Conservation (phyloP, 2,888 invertebrate species). For the Nomada fucata region DNA sequence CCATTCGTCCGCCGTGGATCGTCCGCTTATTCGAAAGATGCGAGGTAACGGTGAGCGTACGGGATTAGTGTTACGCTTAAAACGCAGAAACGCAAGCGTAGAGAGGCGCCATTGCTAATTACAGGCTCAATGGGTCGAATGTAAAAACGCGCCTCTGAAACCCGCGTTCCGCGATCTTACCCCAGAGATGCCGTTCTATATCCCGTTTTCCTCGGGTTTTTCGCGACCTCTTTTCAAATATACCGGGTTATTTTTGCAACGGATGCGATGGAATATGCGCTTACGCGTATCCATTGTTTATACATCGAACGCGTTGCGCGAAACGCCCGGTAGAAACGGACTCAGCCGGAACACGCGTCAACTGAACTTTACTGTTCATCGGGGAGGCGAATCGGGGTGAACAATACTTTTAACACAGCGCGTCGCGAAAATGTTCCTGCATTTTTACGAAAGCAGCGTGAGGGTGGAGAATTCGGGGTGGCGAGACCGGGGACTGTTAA, state of each 20-base stretch:
- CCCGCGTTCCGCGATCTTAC: conserved; percentile 26
- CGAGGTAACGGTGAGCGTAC: conserved; percentile 38
- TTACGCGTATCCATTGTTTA: background rate
- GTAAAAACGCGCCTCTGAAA: conserved; percentile 45
- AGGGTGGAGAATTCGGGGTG: no score
- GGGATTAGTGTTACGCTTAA: conserved; percentile 52
- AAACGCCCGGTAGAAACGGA: no score
- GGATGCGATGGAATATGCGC: background rate
- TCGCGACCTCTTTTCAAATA: background rate
- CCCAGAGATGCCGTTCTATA: conserved; percentile 23
- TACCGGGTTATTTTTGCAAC: background rate
- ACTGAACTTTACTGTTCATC: no score
- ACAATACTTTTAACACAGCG: no score
- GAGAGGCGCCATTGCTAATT: conserved; percentile 42
- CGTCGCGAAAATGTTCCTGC: background rate
- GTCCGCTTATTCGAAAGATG: conserved; percentile 25
- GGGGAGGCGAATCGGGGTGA: no score
- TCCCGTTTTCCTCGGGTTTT: conserved; percentile 24
- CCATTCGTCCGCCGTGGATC: background rate
- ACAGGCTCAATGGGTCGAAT: conserved; percentile 35
- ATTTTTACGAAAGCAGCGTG: no score
- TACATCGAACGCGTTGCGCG: background rate
- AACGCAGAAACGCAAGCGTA: conserved; percentile 38
- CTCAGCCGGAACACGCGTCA: no score
- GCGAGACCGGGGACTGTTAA: no score